These are phyloP conservation scores for Hypothenemus hampei DNA, from an alignment of 1,140 invertebrate genomes.

Conservation along the genomic window DNA sequence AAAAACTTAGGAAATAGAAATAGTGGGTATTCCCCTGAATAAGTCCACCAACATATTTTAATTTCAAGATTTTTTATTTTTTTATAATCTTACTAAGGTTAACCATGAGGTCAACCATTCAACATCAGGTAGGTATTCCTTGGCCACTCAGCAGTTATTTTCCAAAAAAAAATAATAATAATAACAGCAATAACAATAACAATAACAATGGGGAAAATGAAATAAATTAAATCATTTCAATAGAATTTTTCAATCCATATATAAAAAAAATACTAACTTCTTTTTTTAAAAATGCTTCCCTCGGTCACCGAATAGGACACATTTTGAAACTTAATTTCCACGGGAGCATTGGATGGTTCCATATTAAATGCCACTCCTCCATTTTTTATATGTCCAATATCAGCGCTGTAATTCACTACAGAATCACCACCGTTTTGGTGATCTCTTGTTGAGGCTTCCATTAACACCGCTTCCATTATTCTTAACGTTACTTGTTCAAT, in stretches of 20 bases:
- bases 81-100: no score
- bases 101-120: no score
- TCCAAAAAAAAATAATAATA: background rate
- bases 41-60: no score
- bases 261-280: constrained; percentile 47
- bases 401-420: background rate
- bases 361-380: constrained; percentile 44
- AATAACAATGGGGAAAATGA: background rate
- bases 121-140: no score
- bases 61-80: no score
- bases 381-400: background rate
- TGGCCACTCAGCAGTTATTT: background rate
- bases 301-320: constrained; percentile 63
- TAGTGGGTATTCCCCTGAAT: no score
- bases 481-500: background rate
- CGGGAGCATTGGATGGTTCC: constrained; percentile 48
- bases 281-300: constrained; percentile 52
- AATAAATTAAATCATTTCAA: background rate
- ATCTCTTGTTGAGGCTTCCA: constrained; percentile 13
- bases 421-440: constrained; percentile 3
- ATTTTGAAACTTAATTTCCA: constrained; percentile 68
- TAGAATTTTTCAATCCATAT: background rate
- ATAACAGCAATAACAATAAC: background rate
- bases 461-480: constrained; percentile 19
- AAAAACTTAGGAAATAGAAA: no score